Evolutionary conservation across 1,140 invertebrate species (phyloP).

Genomic region (Cardiocondyla obscurior): DNA sequence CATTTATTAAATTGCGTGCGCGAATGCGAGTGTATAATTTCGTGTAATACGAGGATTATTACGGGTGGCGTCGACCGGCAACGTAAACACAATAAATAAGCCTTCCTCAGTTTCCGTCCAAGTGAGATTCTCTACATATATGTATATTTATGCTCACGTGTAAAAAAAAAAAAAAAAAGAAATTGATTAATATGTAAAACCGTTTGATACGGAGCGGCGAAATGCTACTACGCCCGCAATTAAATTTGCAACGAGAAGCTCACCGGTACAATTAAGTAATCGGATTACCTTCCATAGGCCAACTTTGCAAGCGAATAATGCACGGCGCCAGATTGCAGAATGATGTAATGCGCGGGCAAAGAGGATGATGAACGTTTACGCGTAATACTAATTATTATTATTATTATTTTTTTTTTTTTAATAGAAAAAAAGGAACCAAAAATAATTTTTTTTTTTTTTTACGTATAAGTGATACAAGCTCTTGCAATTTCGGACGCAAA

Average conservation of each 20-base stretch:
- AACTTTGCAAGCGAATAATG: conserved; percentile 38
- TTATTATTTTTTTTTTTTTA: no score
- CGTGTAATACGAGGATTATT: conserved; percentile 11
- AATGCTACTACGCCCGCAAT: conserved; percentile 47
- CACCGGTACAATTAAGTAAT: conserved; percentile 47
- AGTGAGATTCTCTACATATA: neutral
- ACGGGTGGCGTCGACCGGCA: neutral
- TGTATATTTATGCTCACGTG: neutral
- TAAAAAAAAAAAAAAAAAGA: no score
- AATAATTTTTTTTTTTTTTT: no score
- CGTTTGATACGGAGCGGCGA: conserved; percentile 9
- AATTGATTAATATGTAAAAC: conserved; percentile 49
- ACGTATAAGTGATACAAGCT: neutral
- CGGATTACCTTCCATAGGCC: conserved; percentile 38
- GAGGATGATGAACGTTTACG: no score
- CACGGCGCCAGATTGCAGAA: conserved; percentile 13
- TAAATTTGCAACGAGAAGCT: conserved; percentile 57
- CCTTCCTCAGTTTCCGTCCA: neutral
- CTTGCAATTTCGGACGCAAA: conserved; percentile 19
- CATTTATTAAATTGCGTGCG: neutral
- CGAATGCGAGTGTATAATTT: neutral
- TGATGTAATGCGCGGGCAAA: conserved; percentile 15
- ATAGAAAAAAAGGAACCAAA: no score
- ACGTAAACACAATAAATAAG: neutral
- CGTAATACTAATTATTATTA: no score